phyloP scores from a whole-genome alignment of 2,888 invertebrate genomes.

The Callinectes sapidus region DNA sequence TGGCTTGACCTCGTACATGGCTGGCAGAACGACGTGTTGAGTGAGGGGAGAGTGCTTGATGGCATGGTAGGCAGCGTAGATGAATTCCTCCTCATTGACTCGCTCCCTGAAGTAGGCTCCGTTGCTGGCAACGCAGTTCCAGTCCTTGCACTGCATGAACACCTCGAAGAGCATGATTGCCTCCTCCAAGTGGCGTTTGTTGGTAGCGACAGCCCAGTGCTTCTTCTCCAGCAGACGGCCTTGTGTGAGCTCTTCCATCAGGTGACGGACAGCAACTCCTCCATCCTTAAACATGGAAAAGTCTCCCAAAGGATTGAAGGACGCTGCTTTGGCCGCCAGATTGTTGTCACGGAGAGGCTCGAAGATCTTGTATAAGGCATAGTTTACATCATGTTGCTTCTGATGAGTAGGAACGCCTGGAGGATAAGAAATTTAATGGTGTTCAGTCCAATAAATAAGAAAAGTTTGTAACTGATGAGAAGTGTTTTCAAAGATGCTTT shows the following conservation, averaged over 20 bases:
- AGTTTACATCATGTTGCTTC: conserved; percentile 16
- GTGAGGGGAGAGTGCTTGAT: conserved; percentile 77
- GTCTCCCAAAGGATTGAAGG: conserved; percentile 81
- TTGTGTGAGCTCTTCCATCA: conserved; percentile 78
- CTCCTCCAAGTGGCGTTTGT: conserved; percentile 81
- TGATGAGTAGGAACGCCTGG: neutral
- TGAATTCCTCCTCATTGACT: conserved; percentile 82
- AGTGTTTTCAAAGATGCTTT: too few relatives aligned
- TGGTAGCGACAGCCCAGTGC: conserved; percentile 81
- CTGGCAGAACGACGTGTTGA: conserved; percentile 80
- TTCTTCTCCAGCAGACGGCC: conserved; percentile 80
- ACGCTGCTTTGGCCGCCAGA: conserved; percentile 73
- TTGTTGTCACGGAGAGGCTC: neutral
- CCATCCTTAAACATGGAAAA: conserved; percentile 80
- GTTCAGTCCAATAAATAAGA: neutral
- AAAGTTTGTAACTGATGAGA: too few relatives aligned
- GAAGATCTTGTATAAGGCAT: conserved; percentile 25
- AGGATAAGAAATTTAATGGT: neutral
- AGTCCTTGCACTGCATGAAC: conserved; percentile 84
- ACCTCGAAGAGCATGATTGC: conserved; percentile 82
- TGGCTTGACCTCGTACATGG: conserved; percentile 83
- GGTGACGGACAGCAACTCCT: conserved; percentile 80
- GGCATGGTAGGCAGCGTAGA: conserved; percentile 81
- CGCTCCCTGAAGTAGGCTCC: conserved; percentile 83
- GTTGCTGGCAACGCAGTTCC: conserved; percentile 82